Percentiles rank a stretch among this genome's conserved stretches.
phyloP scores from a whole-genome alignment of 2,113 vertebrate species.

The Loxodonta africana region DNA sequence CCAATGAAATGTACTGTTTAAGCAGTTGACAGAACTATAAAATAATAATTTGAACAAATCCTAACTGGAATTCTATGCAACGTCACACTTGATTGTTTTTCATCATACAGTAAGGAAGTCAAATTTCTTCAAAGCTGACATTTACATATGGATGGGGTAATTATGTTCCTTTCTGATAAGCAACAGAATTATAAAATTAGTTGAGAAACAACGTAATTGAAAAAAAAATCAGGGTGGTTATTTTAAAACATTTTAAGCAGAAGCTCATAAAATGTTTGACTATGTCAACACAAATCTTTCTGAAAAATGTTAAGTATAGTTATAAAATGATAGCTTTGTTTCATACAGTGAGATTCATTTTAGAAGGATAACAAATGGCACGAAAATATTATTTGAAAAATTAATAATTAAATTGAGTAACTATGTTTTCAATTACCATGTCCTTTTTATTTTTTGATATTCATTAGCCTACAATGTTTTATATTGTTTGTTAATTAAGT shows the following conservation, averaged over 20 bases:
- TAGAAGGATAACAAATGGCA: not conserved
- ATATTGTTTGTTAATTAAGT: constrained; percentile 50
- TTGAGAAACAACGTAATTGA: not conserved
- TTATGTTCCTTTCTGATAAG: constrained; percentile 5
- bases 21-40: not conserved
- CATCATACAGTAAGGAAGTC: not conserved
- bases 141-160: constrained; percentile 25
- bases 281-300: not conserved
- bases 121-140: constrained; percentile 33
- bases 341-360: not conserved
- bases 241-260: not conserved
- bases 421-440: not conserved
- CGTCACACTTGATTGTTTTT: not conserved
- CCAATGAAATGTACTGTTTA: not conserved
- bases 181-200: not conserved
- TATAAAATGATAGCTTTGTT: not conserved
- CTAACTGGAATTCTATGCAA: constrained; percentile 13
- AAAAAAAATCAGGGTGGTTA: not conserved
- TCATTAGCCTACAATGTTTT: constrained; percentile 5
- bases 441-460: constrained; percentile 39
- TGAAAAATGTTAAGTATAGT: not conserved
- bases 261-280: constrained; percentile 11
- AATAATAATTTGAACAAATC: constrained; percentile 16
- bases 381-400: constrained; percentile 23
- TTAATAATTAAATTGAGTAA: constrained; percentile 24